Evolutionary conservation across 2,888 invertebrate genomes (phyloP).

Genomic region (Apamea anceps): DNA sequence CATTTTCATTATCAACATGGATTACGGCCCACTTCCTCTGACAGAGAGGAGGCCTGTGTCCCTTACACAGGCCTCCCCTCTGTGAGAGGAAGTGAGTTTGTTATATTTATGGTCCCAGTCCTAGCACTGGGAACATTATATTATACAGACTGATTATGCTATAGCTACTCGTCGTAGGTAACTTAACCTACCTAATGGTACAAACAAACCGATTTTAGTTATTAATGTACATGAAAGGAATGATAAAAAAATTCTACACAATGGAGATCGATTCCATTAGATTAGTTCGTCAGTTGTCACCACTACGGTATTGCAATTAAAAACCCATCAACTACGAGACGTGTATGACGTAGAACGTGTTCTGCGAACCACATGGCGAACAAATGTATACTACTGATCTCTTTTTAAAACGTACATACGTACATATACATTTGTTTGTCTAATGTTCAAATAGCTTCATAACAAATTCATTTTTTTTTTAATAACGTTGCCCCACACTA

Average conservation of each 20-base stretch:
- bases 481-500: too few species aligned
- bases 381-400: neutral
- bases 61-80: too few species aligned
- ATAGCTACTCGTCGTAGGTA: too few species aligned
- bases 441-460: too few species aligned
- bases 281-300: slow-evolving; percentile 41
- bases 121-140: too few species aligned
- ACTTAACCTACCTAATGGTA: neutral
- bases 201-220: neutral
- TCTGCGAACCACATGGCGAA: neutral
- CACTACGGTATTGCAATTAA: slow-evolving; percentile 32
- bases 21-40: too few species aligned
- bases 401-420: neutral
- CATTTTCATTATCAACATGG: too few species aligned
- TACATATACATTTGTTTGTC: neutral
- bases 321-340: slow-evolving; percentile 35
- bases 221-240: neutral
- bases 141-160: too few species aligned
- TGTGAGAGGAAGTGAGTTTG: too few species aligned
- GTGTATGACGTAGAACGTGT: slow-evolving; percentile 3
- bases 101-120: too few species aligned
- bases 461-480: too few species aligned
- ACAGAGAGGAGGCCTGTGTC: too few species aligned
- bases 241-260: neutral
- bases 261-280: slow-evolving; percentile 33